Evolutionary conservation across 2,888 invertebrate genomes (phyloP).

Genomic region (Ochlodes sylvanus): DNA sequence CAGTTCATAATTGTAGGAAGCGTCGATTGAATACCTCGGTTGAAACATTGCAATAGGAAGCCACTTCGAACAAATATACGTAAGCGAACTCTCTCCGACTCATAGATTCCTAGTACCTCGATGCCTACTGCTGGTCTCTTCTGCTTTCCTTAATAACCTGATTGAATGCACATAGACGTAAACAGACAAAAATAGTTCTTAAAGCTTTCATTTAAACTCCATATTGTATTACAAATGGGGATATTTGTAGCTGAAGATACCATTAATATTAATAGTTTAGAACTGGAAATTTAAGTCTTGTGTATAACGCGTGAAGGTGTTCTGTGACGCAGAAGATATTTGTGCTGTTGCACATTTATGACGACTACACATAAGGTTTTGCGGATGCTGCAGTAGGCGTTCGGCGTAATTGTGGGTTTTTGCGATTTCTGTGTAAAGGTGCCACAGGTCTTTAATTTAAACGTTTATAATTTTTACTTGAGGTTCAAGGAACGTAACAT

Average conservation of each 20-base stretch:
- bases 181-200: conserved; percentile 27
- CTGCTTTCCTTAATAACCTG: conserved; percentile 39
- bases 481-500: conserved; percentile 27
- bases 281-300: conserved; percentile 9
- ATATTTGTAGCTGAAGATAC: conserved; percentile 28
- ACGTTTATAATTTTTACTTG: conserved; percentile 33
- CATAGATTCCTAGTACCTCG: conserved; percentile 72
- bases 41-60: conserved; percentile 30
- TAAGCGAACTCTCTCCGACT: conserved; percentile 42
- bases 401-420: conserved; percentile 33
- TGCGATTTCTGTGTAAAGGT: conserved; percentile 34
- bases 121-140: conserved; percentile 68
- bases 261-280: not conserved
- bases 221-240: conserved; percentile 27
- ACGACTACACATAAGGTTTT: conserved; percentile 51
- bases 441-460: conserved; percentile 34
- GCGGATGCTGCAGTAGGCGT: conserved; percentile 29
- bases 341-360: conserved; percentile 46
- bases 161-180: conserved; percentile 21
- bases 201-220: conserved; percentile 16
- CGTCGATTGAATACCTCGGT: conserved; percentile 27
- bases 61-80: conserved; percentile 32
- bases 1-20: conserved; percentile 31
- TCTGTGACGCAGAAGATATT: not conserved
- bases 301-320: not conserved